phyloP scores from a whole-genome alignment of 2,113 vertebrate genomes.

The Phasianus colchicus region DNA sequence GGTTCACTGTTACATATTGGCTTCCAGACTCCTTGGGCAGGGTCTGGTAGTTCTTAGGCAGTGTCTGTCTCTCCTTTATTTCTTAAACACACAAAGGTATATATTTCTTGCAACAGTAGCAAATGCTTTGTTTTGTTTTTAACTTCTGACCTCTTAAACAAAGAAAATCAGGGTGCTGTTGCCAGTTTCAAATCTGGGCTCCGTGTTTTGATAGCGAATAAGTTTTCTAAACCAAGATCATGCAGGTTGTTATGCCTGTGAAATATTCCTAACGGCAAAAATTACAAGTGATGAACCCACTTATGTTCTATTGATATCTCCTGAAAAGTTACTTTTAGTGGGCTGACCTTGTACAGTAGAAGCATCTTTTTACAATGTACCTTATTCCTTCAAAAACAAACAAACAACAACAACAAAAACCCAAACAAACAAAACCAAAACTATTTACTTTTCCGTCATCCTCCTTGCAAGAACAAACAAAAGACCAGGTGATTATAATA shows the following conservation, averaged over 20 bases:
- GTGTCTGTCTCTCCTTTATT: background rate
- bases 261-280: background rate
- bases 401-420: no score
- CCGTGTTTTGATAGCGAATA: background rate
- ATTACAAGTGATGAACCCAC: background rate
- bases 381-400: background rate
- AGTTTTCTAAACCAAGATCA: background rate
- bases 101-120: background rate
- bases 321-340: background rate
- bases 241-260: background rate
- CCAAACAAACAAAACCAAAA: background rate
- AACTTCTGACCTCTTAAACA: background rate
- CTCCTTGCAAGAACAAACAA: background rate
- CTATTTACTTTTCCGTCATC: background rate
- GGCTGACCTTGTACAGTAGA: background rate
- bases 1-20: background rate
- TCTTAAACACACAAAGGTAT: background rate
- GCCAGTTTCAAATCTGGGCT: background rate
- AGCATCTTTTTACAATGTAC: background rate
- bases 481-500: background rate
- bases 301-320: background rate
- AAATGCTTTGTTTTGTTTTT: background rate
- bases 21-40: background rate
- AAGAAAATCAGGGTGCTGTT: background rate
- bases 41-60: background rate